phyloP scores from a whole-genome alignment of 2,888 invertebrate species.

The Trichacis sp. region DNA sequence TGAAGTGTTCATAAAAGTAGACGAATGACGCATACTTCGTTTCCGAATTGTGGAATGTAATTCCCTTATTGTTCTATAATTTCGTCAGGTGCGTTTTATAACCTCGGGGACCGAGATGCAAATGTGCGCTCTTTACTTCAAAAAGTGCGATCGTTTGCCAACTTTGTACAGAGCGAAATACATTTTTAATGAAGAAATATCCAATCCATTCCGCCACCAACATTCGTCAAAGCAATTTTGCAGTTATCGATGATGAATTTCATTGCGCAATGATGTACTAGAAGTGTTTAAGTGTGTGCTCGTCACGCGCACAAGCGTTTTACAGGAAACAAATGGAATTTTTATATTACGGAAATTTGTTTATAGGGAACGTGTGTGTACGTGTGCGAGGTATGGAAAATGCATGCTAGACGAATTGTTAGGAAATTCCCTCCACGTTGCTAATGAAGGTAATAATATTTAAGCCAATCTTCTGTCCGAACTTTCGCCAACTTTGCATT shows the following conservation, averaged over 20 bases:
- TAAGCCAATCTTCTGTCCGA: constrained; percentile 62
- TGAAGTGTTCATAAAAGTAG: too few relatives aligned
- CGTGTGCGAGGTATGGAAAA: constrained; percentile 49
- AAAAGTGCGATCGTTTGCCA: constrained; percentile 9
- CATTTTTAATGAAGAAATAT: constrained; percentile 3
- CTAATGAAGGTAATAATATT: constrained; percentile 49
- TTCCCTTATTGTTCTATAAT: too few relatives aligned
- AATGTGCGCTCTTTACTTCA: constrained; percentile 1
- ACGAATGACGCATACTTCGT: too few relatives aligned
- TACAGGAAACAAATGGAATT: constrained; percentile 46
- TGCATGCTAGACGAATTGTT: constrained; percentile 62
- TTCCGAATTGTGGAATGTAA: too few relatives aligned
- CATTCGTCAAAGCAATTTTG: too few relatives aligned
- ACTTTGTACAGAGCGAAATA: constrained; percentile 21
- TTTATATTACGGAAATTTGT: constrained; percentile 60
- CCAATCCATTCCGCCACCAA: constrained; percentile 27
- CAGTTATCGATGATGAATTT: too few relatives aligned
- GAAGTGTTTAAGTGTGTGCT: not conserved
- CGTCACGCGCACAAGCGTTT: constrained; percentile 10
- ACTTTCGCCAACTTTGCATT: constrained; percentile 56
- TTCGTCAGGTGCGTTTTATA: constrained; percentile 8
- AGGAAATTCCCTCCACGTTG: constrained; percentile 68
- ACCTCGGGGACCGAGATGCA: constrained; percentile 8
- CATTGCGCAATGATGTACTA: not conserved
- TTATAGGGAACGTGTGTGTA: constrained; percentile 53